Conservation (phyloP, 2,888 invertebrate genomes). For the Leucophenga maculata region DNA sequence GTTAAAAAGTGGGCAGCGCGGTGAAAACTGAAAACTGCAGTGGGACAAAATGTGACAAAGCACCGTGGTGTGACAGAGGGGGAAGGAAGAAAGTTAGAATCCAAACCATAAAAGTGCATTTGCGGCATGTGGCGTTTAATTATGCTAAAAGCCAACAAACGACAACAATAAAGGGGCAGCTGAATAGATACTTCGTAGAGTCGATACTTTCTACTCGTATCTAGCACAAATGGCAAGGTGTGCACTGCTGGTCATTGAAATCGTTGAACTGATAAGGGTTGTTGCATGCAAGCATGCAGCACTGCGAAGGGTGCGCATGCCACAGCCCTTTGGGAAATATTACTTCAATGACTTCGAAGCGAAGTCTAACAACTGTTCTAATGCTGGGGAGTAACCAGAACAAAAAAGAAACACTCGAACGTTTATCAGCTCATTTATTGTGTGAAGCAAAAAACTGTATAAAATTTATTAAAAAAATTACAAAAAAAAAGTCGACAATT, state of each 20-base stretch:
- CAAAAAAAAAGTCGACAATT: neutral
- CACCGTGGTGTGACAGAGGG: neutral
- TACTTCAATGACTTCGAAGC: constrained; percentile 35
- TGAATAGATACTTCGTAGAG: constrained; percentile 13
- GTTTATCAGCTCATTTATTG: constrained; percentile 55
- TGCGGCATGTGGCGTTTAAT: constrained; percentile 72
- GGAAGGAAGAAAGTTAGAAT: neutral
- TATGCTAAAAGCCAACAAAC: constrained; percentile 70
- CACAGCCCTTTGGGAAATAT: constrained; percentile 53
- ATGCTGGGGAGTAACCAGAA: constrained; percentile 44
- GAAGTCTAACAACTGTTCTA: constrained; percentile 58
- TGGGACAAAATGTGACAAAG: too few relatives aligned
- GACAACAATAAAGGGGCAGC: constrained; percentile 43
- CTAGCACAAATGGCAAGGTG: neutral
- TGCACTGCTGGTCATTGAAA: constrained; percentile 50
- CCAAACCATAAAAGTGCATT: constrained; percentile 67
- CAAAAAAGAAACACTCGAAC: constrained; percentile 29
- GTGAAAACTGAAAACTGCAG: neutral
- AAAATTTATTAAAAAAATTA: neutral
- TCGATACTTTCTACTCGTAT: neutral
- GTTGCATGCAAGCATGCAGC: too few relatives aligned
- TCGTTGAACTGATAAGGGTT: constrained; percentile 52
- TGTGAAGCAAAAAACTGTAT: neutral
- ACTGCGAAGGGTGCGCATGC: constrained; percentile 41
- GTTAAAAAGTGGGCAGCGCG: constrained; percentile 15